A percentile compares a stretch with the other conserved stretches of the same genome.
Conservation (phyloP, 2,888 invertebrate genomes). For the Mythimna pallens region DNA sequence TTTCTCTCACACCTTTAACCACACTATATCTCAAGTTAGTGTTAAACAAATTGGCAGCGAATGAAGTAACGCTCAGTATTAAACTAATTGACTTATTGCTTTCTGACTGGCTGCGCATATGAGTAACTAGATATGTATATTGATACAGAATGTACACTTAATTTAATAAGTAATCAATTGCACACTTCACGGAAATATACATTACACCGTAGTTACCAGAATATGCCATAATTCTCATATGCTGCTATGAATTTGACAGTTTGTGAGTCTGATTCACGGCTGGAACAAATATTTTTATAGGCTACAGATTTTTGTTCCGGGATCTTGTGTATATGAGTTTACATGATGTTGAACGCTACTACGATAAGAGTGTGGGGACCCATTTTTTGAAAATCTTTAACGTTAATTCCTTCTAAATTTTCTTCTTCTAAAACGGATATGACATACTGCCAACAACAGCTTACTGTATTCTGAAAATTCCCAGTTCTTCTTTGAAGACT, state of each 20-base stretch:
- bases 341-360: no score
- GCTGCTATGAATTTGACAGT: no score
- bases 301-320: no score
- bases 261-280: no score
- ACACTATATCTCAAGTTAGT: constrained; percentile 46
- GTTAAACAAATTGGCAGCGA: constrained; percentile 69
- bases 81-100: constrained; percentile 78
- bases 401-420: not conserved
- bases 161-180: not conserved
- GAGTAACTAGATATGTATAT: not conserved
- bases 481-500: not conserved
- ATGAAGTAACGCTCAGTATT: constrained; percentile 66
- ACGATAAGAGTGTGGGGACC: no score
- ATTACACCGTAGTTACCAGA: no score
- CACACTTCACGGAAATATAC: not conserved
- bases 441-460: not conserved
- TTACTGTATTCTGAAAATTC: not conserved
- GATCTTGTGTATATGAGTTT: no score
- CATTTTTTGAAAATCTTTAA: no score
- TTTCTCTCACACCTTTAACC: constrained; percentile 49
- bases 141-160: constrained; percentile 42
- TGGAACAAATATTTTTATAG: no score
- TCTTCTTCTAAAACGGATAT: not conserved
- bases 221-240: no score
- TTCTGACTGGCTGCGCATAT: constrained; percentile 39